Conservation (phyloP, 2,113 vertebrate genomes). For the Prunella himalayana region DNA sequence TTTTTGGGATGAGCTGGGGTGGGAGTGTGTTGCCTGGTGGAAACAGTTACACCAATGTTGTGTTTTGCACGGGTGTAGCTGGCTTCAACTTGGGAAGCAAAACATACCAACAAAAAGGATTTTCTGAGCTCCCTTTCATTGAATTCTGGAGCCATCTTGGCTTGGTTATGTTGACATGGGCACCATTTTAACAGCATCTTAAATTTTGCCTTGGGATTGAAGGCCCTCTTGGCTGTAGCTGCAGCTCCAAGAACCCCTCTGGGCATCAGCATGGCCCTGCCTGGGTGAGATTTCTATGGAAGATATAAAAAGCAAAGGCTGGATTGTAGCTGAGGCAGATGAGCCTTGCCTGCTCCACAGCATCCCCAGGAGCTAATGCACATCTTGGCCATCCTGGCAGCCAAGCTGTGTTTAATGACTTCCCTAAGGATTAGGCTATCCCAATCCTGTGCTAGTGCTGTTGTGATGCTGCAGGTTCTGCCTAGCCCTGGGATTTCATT, state of each 20-base stretch:
- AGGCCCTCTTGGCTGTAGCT: background rate
- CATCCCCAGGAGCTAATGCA: background rate
- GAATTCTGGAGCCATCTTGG: background rate
- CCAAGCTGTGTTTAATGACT: background rate
- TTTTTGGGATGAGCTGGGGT: background rate
- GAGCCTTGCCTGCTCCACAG: background rate
- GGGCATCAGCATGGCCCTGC: accelerated
- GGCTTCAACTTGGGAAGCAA: background rate
- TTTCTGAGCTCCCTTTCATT: background rate
- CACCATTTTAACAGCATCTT: background rate
- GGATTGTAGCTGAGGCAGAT: background rate
- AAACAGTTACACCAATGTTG: background rate
- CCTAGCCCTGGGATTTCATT: background rate
- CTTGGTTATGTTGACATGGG: background rate
- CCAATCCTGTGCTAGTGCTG: background rate
- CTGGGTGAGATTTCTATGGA: background rate
- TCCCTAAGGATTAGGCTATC: background rate
- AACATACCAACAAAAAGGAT: accelerated
- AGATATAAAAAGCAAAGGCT: background rate
- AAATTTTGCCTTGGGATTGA: background rate
- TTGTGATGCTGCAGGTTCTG: background rate
- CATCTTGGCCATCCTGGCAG: background rate
- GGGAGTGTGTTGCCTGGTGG: background rate
- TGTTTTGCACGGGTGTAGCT: background rate
- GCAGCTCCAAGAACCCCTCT: background rate